Conservation (phyloP, 2,888 invertebrate species). For the Acanthopleura granulata region DNA sequence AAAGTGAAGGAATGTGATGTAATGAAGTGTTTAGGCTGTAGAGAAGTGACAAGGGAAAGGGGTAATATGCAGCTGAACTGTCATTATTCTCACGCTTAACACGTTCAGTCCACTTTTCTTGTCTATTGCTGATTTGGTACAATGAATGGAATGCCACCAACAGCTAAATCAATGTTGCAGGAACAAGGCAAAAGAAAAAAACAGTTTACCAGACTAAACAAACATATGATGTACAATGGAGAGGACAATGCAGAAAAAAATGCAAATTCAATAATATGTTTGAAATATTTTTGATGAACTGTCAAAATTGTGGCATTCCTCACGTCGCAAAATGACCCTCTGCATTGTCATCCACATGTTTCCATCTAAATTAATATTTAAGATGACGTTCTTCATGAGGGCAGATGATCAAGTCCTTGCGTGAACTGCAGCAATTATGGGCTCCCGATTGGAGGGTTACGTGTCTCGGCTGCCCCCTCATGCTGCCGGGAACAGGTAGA, state of each 20-base stretch:
- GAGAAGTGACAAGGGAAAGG: too few relatives aligned
- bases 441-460: background rate
- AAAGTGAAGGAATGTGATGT: too few relatives aligned
- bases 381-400: background rate
- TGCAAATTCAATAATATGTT: background rate
- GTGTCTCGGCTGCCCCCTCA: background rate
- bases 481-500: background rate
- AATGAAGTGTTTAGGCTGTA: too few relatives aligned
- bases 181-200: too few relatives aligned
- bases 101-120: too few relatives aligned
- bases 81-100: too few relatives aligned
- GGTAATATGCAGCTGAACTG: too few relatives aligned
- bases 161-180: too few relatives aligned
- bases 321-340: background rate
- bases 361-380: conserved; percentile 10
- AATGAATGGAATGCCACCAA: too few relatives aligned
- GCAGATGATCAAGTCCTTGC: background rate
- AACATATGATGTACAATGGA: too few relatives aligned
- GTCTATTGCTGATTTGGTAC: too few relatives aligned
- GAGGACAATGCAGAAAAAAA: background rate
- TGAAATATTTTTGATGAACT: background rate
- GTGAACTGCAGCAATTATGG: background rate
- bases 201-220: too few relatives aligned
- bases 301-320: background rate
- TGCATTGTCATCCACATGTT: background rate